Percentiles rank a stretch among this genome's conserved stretches.
phyloP scores from a whole-genome alignment of 53 echinoderm and acorn worm genomes.

The Zoroaster sp. region DNA sequence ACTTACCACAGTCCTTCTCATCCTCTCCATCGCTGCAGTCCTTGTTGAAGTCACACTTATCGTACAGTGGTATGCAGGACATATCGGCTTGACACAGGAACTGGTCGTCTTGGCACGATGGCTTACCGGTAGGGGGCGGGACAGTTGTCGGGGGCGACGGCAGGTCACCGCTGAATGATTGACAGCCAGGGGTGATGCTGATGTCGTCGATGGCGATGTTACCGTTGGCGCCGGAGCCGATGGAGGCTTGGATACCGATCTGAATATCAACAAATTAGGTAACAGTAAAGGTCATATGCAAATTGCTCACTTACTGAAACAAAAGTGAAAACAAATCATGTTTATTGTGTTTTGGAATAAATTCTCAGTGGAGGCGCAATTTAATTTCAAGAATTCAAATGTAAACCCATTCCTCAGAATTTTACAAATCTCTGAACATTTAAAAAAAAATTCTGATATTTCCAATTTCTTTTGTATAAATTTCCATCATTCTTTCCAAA shows the following conservation, averaged over 20 bases:
- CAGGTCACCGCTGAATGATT: slow-evolving; percentile 17
- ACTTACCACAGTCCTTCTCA: slow-evolving; percentile 75
- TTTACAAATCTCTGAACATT: no score
- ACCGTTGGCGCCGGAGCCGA: slow-evolving; percentile 66
- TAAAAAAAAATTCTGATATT: no score
- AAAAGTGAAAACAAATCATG: no score
- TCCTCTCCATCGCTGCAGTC: slow-evolving; percentile 78
- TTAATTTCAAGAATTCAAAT: no score
- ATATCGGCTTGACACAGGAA: slow-evolving; percentile 15
- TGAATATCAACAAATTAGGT: neutral
- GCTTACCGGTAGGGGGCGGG: neutral
- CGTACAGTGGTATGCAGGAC: slow-evolving; percentile 49
- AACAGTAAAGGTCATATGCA: neutral
- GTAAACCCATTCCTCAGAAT: no score
- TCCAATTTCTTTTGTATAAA: no score
- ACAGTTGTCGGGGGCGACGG: slow-evolving; percentile 7
- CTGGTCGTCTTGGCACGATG: slow-evolving; percentile 4
- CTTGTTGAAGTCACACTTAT: slow-evolving; percentile 69
- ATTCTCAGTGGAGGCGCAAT: no score
- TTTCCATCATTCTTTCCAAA: no score
- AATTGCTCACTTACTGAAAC: no score
- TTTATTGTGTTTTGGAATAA: no score
- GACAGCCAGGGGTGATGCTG: slow-evolving; percentile 79
- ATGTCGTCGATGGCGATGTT: slow-evolving; percentile 92
- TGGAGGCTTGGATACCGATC: slow-evolving; percentile 78